phyloP scores from a whole-genome alignment of 1,140 invertebrate genomes.

The Diabrotica undecimpunctata region DNA sequence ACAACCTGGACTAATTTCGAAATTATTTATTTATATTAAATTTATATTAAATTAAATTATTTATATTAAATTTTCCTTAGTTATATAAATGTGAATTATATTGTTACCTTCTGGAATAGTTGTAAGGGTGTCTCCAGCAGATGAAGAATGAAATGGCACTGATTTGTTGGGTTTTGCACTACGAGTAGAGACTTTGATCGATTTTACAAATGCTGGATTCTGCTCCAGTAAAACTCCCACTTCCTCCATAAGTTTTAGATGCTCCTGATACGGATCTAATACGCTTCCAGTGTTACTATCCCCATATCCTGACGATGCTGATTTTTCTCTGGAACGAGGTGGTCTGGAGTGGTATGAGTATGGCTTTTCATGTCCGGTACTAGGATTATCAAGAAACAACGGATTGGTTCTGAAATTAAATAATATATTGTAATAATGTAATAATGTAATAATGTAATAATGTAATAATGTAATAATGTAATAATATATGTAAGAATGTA shows the following conservation, averaged over 20 bases:
- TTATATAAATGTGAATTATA: too few species aligned
- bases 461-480: too few species aligned
- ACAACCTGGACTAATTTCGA: too few species aligned
- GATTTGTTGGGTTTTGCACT: slow-evolving; percentile 21
- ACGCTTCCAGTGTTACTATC: slow-evolving; percentile 36
- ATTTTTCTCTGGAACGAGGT: slow-evolving; percentile 31
- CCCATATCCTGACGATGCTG: slow-evolving; percentile 43
- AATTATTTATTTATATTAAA: too few species aligned
- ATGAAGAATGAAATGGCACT: slow-evolving; percentile 35
- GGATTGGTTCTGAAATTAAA: slow-evolving; percentile 34
- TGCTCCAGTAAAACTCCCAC: slow-evolving; percentile 38
- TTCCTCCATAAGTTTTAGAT: slow-evolving; percentile 35
- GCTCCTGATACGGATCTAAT: slow-evolving; percentile 34
- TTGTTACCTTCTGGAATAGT: slow-evolving; percentile 44
- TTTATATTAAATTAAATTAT: too few species aligned
- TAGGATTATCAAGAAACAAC: slow-evolving; percentile 23
- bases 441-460: too few species aligned
- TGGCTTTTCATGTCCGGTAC: not conserved
- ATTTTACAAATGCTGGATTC: slow-evolving; percentile 43
- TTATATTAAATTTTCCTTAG: too few species aligned
- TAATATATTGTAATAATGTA: not conserved
- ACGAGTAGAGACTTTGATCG: slow-evolving; percentile 32
- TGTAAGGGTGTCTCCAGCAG: slow-evolving; percentile 39
- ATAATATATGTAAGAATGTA: too few species aligned
- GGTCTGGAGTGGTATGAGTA: slow-evolving; percentile 8